Base-by-base conservation (phyloP, 2,113 vertebrate genomes). In the Callospermophilus lateralis region DNA sequence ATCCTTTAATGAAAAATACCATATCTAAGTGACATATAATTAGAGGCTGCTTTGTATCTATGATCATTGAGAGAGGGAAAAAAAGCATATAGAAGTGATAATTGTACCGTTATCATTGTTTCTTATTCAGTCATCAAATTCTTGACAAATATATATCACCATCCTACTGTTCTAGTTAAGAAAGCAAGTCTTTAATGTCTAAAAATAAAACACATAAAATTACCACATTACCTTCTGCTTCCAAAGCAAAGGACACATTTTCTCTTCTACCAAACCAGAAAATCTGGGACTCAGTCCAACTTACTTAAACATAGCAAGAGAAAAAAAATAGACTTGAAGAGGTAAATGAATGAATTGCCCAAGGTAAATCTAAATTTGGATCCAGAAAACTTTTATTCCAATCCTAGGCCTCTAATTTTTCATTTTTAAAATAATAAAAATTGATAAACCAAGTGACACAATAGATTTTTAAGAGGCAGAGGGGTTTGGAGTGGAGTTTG, bases 121-220 rank as follows among this genome's bases (percentile, higher is more conserved):
- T 45, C 20, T 81, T 68, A 89, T 91, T 86, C 93, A 68, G 17
- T 74, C 89, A 84, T 93, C 77, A 96, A 90, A 93, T 96, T 96
- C 74, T 85, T 95, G 42, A 93, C 42, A 89, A 95, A 86, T 67
- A 73, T 4, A 48, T 81, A 76, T 68, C 61, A 93, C 42, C 24
- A 90, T 93, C 39, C 81, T 84, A 80, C 65, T 68, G 77, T 90
- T 93, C 76, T 93, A 53, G 42, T 93, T 86, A 81, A 92, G 77
- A 92, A 95, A 95, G 51, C 37, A 92, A 93, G 63, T 80, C 85
- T 93, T 78, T 89, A 85, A 94, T 74, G 19, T 28, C 91, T 96
- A 96, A 93, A 97, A 96, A 94, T 95, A 96, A 95, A 89, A 65
- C 39, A 68, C 48, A 90, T 83, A 68, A 77, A 96, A 90, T 94